Evolutionary conservation across 2,888 invertebrate species (phyloP), one percentile per base, ranked within the genome.

Genomic region (Busseola fusca): DNA sequence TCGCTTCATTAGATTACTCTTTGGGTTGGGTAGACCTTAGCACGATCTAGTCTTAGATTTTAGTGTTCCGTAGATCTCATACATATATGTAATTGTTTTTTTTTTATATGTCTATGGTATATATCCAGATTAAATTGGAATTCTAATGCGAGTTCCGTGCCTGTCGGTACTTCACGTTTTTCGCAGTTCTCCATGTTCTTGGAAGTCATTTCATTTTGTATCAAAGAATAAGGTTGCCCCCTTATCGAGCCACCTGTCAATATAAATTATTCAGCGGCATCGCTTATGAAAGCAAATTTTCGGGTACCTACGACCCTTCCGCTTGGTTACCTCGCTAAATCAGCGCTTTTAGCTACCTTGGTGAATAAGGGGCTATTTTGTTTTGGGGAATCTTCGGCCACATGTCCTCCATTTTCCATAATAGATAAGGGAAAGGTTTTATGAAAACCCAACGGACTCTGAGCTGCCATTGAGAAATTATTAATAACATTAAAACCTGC

Each of bases 231-330:
- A 60, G 59, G 69, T 21, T 14, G 12, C 25, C 30, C 14, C 50
- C 40, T 18, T 45, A 30, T 67, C 37, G 25, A 56, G 25, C n/a
- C 45, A 59, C 54, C 59, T 68, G 59, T 76, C 74, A 42, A 50
- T 60, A 68, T 76, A 74, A 69, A 69, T 74, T 74, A 60, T 60
- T 27, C 9, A 25, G 30, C n/a, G 25, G 54, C 69, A 75, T n/a
- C 59, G 10, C 69, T 60, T 74, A 60, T 68, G 76, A 68, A 48
- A 60, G 74, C 69, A 76, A 69, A 69, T 74, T 68, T 60, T 68
- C 56, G 60, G 48, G 40, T 75, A 30, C 18, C 48, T 18, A 4
- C 60, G 74, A 76, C 74, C 76, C 74, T 76, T 74, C 60, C 60
- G 56, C 56, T 68, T 60, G 69, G 54, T n/a, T 74, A 48, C 56